A percentile compares a stretch with the other conserved stretches of the same genome.
These are phyloP conservation scores for Lathronympha strigana DNA, from an alignment of 2,888 invertebrate genomes.

Conservation along the genomic window DNA sequence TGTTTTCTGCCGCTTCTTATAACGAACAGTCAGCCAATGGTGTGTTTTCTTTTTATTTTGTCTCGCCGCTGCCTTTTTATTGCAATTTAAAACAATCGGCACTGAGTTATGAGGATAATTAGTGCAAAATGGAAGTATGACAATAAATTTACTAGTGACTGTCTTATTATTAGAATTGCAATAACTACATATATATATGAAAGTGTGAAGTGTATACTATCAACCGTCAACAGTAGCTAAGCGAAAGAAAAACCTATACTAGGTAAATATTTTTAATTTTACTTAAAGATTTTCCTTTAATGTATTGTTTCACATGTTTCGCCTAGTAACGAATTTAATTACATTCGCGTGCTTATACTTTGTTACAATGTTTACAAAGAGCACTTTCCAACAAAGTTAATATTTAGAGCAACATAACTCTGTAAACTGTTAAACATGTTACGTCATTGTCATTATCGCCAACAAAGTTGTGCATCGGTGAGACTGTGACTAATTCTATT, in stretches of 20 bases:
- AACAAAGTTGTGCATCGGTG: not conserved
- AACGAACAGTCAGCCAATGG: constrained; percentile 1
- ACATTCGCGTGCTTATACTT: not conserved
- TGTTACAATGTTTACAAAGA: not conserved
- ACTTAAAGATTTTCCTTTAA: too few species aligned
- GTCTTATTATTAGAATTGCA: too few species aligned
- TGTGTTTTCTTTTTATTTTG: not conserved
- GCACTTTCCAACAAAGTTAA: not conserved
- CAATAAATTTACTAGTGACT: too few species aligned
- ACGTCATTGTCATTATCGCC: constrained; percentile 1
- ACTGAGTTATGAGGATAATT: not conserved
- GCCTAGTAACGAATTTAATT: too few species aligned
- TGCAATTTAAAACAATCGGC: not conserved
- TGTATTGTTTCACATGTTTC: too few species aligned
- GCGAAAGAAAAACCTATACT: too few species aligned
- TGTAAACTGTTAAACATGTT: not conserved
- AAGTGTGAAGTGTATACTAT: too few species aligned
- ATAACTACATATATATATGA: too few species aligned
- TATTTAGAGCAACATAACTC: not conserved
- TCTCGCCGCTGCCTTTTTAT: not conserved
- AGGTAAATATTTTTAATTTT: too few species aligned
- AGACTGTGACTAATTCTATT: constrained; percentile 9
- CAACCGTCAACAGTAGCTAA: too few species aligned
- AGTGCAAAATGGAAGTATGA: too few species aligned
- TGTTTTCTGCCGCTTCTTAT: not conserved